phyloP scores from a whole-genome alignment of 2,888 invertebrate genomes.

The Hecatera dysodea region DNA sequence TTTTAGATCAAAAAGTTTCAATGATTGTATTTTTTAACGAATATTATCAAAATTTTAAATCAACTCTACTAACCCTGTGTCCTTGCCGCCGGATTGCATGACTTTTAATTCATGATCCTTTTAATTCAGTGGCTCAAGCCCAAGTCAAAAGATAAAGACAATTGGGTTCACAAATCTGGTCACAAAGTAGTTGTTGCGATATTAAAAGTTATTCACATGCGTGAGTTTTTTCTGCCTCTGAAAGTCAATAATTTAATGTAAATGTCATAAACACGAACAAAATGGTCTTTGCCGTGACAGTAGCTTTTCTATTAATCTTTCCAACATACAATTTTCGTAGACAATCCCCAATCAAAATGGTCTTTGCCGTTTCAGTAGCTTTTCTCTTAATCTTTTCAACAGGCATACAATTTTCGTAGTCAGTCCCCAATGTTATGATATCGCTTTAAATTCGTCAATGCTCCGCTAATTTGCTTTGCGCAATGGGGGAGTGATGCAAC shows the following conservation, averaged over 20 bases:
- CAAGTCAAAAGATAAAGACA: too few species aligned
- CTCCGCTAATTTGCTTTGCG: constrained; percentile 76
- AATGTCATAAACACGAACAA: neutral
- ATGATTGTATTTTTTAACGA: too few species aligned
- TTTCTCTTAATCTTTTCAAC: constrained; percentile 1
- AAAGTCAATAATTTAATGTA: neutral
- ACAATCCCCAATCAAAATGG: constrained; percentile 46
- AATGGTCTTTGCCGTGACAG: neutral
- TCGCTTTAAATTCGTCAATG: constrained; percentile 81
- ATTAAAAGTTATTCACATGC: too few species aligned
- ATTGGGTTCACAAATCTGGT: too few species aligned
- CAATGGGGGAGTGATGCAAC: constrained; percentile 61
- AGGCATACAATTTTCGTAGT: constrained; percentile 41
- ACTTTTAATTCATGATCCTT: too few species aligned
- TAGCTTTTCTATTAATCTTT: constrained; percentile 1
- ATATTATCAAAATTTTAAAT: too few species aligned
- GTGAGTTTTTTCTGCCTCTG: neutral
- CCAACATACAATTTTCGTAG: constrained; percentile 37
- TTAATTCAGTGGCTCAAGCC: too few species aligned
- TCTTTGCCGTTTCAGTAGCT: neutral
- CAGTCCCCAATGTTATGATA: constrained; percentile 67
- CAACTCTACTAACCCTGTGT: too few species aligned
- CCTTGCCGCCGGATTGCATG: too few species aligned
- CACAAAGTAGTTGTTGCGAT: too few species aligned
- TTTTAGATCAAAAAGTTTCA: too few species aligned